A percentile compares a stretch with the other conserved stretches of the same genome.
Conservation (phyloP, 1,140 invertebrate species). For the Zaprionus ornatus region DNA sequence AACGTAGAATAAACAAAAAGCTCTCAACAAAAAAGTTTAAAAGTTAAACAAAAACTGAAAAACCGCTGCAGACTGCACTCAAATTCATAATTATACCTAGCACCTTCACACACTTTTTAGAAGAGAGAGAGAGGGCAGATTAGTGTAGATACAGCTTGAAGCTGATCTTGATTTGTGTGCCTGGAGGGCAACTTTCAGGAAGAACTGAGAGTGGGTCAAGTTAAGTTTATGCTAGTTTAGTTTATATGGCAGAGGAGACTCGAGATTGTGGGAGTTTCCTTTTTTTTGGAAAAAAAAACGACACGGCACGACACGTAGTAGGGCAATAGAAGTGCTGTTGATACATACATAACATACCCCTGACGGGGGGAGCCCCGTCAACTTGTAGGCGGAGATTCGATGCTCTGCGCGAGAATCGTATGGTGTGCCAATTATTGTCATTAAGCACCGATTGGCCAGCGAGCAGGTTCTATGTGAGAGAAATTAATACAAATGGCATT, state of each 20-base stretch:
- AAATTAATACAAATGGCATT: background rate
- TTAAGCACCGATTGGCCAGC: slow-evolving; percentile 92
- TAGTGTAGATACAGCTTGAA: slow-evolving; percentile 7
- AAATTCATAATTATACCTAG: slow-evolving; percentile 21
- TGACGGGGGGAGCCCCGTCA: slow-evolving; percentile 91
- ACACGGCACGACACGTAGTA: slow-evolving; percentile 84
- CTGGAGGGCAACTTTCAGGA: slow-evolving; percentile 2
- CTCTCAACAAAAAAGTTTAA: slow-evolving; percentile 66
- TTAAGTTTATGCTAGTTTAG: slow-evolving; percentile 1
- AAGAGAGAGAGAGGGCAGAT: slow-evolving; percentile 8
- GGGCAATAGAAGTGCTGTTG: slow-evolving; percentile 86
- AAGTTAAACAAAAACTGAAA: slow-evolving; percentile 56
- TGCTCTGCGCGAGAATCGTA: slow-evolving; percentile 93
- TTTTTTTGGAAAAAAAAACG: slow-evolving; percentile 71
- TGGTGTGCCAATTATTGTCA: slow-evolving; percentile 97
- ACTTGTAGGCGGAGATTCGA: slow-evolving; percentile 93
- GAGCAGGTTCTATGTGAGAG: slow-evolving; percentile 88
- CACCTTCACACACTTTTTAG: slow-evolving; percentile 40
- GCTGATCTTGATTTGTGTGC: slow-evolving; percentile 2
- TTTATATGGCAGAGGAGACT: slow-evolving; percentile 34
- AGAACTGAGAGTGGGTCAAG: background rate
- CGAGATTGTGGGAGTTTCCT: slow-evolving; percentile 43
- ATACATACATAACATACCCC: slow-evolving; percentile 91
- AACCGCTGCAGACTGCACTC: slow-evolving; percentile 67
- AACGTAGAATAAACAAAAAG: slow-evolving; percentile 51